Evolutionary conservation across 1,140 invertebrate genomes (phyloP).

Genomic region (Diorhabda elongata): DNA sequence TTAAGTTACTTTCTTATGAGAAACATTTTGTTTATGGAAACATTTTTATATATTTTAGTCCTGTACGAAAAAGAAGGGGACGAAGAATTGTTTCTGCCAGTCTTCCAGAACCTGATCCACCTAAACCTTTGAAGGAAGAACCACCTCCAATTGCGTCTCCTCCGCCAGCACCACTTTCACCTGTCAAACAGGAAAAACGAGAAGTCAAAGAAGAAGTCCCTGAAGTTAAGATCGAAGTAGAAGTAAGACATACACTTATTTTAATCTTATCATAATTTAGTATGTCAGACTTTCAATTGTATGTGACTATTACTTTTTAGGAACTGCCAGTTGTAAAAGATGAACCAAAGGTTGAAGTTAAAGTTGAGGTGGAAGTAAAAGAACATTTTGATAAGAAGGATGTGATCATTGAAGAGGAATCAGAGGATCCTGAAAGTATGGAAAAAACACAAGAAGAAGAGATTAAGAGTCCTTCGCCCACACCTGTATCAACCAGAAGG

Average conservation of each 20-base stretch:
- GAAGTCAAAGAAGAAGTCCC: constrained; percentile 28
- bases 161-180: constrained; percentile 12
- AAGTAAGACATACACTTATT: background rate
- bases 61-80: constrained; percentile 50
- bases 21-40: no score
- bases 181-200: constrained; percentile 14
- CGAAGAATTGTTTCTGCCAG: constrained; percentile 49
- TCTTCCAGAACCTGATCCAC: constrained; percentile 38
- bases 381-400: no score
- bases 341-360: constrained; percentile 29
- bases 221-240: constrained; percentile 33
- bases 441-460: constrained; percentile 23
- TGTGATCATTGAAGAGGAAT: constrained; percentile 15
- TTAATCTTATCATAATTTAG: no score
- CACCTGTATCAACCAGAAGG: constrained; percentile 33
- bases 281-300: no score
- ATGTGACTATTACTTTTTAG: no score
- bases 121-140: constrained; percentile 31
- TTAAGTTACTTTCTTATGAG: no score
- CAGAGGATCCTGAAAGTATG: constrained; percentile 19
- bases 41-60: background rate
- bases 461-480: constrained; percentile 23
- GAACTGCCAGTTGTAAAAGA: constrained; percentile 18
- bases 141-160: constrained; percentile 13
- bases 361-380: constrained; percentile 21